Conservation (phyloP, 2,888 invertebrate species). For the Netelia melanura region DNA sequence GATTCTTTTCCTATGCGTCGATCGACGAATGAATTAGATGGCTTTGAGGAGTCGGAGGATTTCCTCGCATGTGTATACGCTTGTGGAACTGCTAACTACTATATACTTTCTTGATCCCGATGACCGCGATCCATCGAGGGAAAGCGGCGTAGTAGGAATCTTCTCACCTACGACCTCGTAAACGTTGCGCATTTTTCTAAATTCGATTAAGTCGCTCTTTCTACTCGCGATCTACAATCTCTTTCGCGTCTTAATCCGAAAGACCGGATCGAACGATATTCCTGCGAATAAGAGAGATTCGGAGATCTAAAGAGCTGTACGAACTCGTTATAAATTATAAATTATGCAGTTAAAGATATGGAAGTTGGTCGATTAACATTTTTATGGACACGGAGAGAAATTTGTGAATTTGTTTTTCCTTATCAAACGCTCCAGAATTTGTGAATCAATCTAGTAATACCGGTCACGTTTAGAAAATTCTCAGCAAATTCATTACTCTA, state of each 20-base stretch:
- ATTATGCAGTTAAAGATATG: neutral
- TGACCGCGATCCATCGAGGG: constrained; percentile 69
- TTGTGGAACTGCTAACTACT: neutral
- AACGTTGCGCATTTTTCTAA: constrained; percentile 5
- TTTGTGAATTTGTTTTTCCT: neutral
- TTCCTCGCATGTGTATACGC: constrained; percentile 38
- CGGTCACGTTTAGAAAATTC: neutral
- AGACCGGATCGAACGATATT: constrained; percentile 24
- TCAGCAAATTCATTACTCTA: neutral
- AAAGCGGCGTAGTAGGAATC: constrained; percentile 72
- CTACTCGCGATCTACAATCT: constrained; percentile 1
- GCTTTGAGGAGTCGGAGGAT: constrained; percentile 21
- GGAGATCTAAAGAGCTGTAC: neutral
- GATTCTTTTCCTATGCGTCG: constrained; percentile 29
- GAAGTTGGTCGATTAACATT: constrained; percentile 11
- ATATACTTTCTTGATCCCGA: constrained; percentile 66
- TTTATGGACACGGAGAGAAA: neutral
- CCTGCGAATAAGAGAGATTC: constrained; percentile 4
- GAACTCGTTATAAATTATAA: constrained; percentile 9
- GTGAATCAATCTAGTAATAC: neutral
- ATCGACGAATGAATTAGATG: constrained; percentile 54
- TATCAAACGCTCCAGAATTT: neutral
- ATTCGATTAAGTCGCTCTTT: neutral
- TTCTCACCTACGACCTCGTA: constrained; percentile 71
- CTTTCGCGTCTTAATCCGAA: constrained; percentile 13